Percentiles rank a stretch among this genome's conserved stretches.
Conservation (phyloP, 2,113 vertebrate species). For the Cettia cetti region DNA sequence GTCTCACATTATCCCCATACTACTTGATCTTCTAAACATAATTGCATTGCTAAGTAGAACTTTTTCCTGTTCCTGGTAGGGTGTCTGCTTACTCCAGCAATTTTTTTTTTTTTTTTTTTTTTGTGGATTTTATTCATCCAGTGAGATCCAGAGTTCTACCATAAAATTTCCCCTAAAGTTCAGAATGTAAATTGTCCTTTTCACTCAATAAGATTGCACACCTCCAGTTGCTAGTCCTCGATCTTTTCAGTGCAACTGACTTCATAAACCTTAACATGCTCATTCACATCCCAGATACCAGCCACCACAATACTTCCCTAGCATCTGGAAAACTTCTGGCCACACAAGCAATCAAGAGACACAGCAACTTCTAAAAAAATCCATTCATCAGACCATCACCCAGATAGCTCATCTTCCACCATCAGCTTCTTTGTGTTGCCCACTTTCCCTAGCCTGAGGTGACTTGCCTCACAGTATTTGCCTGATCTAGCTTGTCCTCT, state of each 20-base stretch:
- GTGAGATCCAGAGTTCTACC: neutral
- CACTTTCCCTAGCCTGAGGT: neutral
- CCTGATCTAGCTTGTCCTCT: neutral
- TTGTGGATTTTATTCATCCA: neutral
- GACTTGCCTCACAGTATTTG: neutral
- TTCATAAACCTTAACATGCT: neutral
- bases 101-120: neutral
- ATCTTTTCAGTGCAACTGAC: neutral
- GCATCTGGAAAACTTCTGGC: neutral
- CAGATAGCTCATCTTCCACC: neutral
- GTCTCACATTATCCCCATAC: neutral
- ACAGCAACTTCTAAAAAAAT: neutral
- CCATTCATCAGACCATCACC: neutral
- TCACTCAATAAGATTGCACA: neutral
- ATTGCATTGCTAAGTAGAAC: neutral
- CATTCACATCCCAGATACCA: neutral
- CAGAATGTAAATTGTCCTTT: neutral
- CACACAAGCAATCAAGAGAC: neutral
- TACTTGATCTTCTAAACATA: conserved; percentile 15
- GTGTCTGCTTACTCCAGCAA: neutral
- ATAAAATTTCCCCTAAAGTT: neutral
- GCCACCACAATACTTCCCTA: neutral
- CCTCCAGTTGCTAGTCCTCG: neutral
- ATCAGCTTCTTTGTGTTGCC: neutral
- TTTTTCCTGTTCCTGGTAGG: neutral